phyloP scores from a whole-genome alignment of 2,113 vertebrate genomes.

The Chroicocephalus ridibundus region DNA sequence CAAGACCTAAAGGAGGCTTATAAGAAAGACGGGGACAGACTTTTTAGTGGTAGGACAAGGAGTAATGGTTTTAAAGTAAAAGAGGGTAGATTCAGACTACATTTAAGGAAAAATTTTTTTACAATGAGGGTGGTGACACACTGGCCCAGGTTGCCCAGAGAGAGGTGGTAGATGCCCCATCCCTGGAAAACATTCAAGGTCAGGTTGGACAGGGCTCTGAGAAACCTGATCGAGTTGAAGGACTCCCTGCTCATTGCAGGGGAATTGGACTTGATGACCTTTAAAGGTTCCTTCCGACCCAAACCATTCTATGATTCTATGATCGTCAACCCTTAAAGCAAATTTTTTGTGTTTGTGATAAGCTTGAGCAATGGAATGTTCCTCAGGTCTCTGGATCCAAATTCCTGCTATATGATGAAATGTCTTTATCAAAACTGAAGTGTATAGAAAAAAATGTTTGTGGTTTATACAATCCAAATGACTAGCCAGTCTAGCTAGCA shows the following conservation, averaged over 20 bases:
- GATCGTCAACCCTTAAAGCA: background rate
- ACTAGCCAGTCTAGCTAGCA: background rate
- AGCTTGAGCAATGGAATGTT: background rate
- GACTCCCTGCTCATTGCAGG: background rate
- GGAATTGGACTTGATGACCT: background rate
- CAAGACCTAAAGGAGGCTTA: background rate
- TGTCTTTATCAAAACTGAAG: background rate
- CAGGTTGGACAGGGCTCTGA: background rate
- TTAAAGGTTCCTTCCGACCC: background rate
- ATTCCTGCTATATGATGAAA: background rate
- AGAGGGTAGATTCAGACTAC: background rate
- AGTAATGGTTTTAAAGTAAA: background rate
- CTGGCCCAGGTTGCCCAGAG: background rate
- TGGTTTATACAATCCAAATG: background rate
- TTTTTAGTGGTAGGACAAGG: background rate
- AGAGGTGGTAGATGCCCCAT: background rate
- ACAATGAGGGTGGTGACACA: background rate
- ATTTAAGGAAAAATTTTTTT: background rate
- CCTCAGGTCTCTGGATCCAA: background rate
- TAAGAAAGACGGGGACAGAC: background rate
- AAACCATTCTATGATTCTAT: background rate
- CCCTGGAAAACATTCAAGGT: background rate
- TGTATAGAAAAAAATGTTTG: rapidly evolving
- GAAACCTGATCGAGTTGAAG: background rate
- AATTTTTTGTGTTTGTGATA: background rate